Conservation (phyloP, 2,888 invertebrate species). For the Blastobasis adustella region DNA sequence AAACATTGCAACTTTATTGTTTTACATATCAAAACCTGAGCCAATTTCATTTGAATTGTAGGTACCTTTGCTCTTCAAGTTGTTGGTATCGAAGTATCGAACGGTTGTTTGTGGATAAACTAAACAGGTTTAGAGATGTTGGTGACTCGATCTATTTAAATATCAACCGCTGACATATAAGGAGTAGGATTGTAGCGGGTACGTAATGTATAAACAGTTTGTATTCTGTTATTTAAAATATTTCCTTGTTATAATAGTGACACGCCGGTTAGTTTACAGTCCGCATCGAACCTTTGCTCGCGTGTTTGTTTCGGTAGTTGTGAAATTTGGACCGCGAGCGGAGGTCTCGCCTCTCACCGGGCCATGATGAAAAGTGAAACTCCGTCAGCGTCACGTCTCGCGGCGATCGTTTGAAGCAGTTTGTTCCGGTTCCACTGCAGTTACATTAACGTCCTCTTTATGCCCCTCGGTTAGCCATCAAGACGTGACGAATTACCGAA, state of each 20-base stretch:
- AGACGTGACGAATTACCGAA: too few relatives aligned
- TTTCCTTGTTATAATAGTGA: too few relatives aligned
- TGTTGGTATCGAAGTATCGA: too few relatives aligned
- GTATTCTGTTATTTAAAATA: too few relatives aligned
- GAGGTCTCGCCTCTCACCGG: constrained; percentile 69
- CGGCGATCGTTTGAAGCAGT: constrained; percentile 48
- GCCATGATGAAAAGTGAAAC: constrained; percentile 72
- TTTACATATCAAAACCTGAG: too few relatives aligned
- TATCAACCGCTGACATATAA: constrained; percentile 39
- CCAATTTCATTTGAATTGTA: too few relatives aligned
- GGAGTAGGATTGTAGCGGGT: constrained; percentile 8
- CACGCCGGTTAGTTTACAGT: too few relatives aligned
- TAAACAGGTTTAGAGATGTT: too few relatives aligned
- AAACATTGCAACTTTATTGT: too few relatives aligned
- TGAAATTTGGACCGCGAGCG: constrained; percentile 63
- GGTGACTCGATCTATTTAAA: constrained; percentile 20
- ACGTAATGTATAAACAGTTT: not conserved
- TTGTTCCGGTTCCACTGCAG: constrained; percentile 58
- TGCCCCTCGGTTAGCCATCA: not conserved
- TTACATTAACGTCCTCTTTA: constrained; percentile 7
- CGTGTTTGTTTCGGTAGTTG: constrained; percentile 51
- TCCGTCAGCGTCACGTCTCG: constrained; percentile 54
- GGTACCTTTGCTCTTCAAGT: too few relatives aligned
- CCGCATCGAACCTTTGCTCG: too few relatives aligned
- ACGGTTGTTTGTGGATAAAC: too few relatives aligned